A percentile compares a stretch with the other conserved stretches of the same genome.
phyloP scores from a whole-genome alignment of 1,140 invertebrate genomes.

The Drosophila pandora region DNA sequence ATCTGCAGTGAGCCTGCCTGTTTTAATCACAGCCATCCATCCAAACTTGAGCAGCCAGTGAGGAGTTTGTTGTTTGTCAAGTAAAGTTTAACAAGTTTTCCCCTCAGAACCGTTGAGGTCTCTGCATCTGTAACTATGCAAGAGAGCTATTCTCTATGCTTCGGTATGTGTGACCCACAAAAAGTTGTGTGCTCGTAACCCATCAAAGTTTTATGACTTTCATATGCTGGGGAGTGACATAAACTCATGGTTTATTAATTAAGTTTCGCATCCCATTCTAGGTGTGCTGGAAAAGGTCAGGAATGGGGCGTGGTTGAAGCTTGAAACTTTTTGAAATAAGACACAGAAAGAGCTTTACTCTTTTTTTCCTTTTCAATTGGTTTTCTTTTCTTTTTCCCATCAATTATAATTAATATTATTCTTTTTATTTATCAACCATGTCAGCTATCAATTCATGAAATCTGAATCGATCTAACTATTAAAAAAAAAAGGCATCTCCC shows the following conservation, averaged over 20 bases:
- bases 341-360: not conserved
- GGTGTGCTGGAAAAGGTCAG: slow-evolving; percentile 14
- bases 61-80: slow-evolving; percentile 35
- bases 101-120: slow-evolving; percentile 1
- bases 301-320: not conserved
- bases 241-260: slow-evolving; percentile 65
- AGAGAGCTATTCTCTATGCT: not conserved
- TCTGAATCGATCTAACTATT: not conserved
- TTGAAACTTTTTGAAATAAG: not conserved
- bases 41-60: slow-evolving; percentile 12
- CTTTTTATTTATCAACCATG: slow-evolving; percentile 6
- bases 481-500: not conserved
- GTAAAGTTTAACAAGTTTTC: slow-evolving; percentile 45
- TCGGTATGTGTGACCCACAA: slow-evolving; percentile 28
- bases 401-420: not conserved
- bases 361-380: not conserved
- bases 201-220: slow-evolving; percentile 61
- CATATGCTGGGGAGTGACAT: slow-evolving; percentile 51
- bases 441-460: slow-evolving; percentile 25
- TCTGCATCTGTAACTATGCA: slow-evolving; percentile 12
- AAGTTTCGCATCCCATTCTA: slow-evolving; percentile 42
- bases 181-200: slow-evolving; percentile 35
- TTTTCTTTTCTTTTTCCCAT: not conserved
- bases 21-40: slow-evolving; percentile 30
- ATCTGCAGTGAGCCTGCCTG: slow-evolving; percentile 30